These are phyloP conservation scores for Lynx canadensis DNA, from an alignment of 2,113 vertebrate genomes.

Conservation along the genomic window DNA sequence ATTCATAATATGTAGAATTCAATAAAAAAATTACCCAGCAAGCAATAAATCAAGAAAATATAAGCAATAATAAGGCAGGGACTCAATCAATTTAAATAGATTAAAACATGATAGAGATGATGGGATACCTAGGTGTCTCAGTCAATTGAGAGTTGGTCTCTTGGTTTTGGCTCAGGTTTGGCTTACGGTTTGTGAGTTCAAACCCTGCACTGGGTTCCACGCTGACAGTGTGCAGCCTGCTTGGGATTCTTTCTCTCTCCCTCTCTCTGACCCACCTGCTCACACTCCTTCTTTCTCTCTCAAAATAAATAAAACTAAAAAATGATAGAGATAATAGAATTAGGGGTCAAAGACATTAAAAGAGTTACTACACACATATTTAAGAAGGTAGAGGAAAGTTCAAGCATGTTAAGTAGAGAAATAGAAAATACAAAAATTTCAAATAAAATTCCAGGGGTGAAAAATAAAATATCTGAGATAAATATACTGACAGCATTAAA, in stretches of 20 bases:
- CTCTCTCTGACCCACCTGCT: no score
- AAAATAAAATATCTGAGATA: neutral
- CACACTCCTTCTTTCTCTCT: no score
- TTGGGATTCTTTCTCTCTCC: no score
- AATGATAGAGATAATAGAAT: neutral
- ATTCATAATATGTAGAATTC: neutral
- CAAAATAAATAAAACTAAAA: neutral
- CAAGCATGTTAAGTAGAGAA: neutral
- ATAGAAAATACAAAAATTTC: neutral
- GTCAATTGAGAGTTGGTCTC: no score
- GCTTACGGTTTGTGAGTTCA: no score
- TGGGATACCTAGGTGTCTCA: no score
- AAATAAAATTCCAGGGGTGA: neutral
- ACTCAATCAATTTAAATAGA: neutral
- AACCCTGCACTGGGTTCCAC: no score
- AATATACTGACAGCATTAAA: neutral
- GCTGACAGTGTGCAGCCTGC: no score
- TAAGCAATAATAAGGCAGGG: neutral
- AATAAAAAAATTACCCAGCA: neutral
- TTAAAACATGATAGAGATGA: neutral
- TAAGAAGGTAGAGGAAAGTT: neutral
- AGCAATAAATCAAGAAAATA: neutral
- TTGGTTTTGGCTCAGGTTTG: no score
- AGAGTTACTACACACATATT: neutral
- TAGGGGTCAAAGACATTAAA: neutral